A percentile compares a stretch with the other conserved stretches of the same genome.
These are phyloP conservation scores for Pogonocherus hispidulus DNA, from an alignment of 2,888 invertebrate genomes.

Conservation along the genomic window DNA sequence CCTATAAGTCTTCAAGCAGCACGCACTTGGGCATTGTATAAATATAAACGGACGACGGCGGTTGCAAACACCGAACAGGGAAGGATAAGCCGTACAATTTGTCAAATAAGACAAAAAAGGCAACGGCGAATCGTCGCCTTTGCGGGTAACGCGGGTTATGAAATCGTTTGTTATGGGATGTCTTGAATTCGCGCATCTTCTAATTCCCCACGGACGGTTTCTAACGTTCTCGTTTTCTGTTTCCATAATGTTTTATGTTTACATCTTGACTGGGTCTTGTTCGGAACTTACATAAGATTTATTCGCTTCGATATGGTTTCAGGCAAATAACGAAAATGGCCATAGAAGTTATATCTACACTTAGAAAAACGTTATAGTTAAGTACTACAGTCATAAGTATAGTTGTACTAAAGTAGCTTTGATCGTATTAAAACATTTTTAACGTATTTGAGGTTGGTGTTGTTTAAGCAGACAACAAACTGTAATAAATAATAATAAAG, in stretches of 20 bases:
- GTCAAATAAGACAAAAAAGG: conserved; percentile 14
- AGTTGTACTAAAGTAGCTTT: too few species aligned
- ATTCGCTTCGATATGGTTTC: background rate
- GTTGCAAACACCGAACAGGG: conserved; percentile 5
- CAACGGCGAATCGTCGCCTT: conserved; percentile 3
- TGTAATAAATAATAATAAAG: too few species aligned
- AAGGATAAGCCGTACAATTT: conserved; percentile 11
- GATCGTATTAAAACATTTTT: too few species aligned
- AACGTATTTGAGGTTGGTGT: too few species aligned
- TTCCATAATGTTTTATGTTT: background rate
- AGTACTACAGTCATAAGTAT: too few species aligned
- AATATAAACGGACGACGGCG: conserved; percentile 13
- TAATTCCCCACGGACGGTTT: background rate
- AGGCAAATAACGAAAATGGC: background rate
- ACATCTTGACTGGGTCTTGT: background rate
- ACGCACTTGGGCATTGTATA: conserved; percentile 10
- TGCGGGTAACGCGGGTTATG: background rate
- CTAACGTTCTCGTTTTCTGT: too few species aligned
- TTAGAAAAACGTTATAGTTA: too few species aligned
- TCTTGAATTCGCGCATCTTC: background rate
- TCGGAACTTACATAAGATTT: background rate
- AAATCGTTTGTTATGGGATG: conserved; percentile 14
- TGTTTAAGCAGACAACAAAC: too few species aligned
- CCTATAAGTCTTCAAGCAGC: background rate
- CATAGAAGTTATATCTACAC: background rate